Conservation (phyloP, 1,140 invertebrate species). For the Glossosoma conforme region DNA sequence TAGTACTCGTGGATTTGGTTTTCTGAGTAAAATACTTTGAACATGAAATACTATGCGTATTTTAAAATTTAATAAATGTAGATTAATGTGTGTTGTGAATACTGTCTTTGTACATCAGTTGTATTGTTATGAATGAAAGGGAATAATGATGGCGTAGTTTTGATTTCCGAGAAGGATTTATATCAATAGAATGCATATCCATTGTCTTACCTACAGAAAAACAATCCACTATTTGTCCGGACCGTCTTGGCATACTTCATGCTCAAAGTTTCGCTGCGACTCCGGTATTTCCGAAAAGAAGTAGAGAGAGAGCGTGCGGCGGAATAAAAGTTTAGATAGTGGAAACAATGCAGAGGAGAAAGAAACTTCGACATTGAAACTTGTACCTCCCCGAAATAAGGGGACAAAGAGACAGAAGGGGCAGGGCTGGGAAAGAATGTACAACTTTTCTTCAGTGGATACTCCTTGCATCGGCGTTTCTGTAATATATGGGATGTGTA, state of each 20-base stretch:
- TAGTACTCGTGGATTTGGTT: no score
- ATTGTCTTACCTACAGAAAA: constrained; percentile 11
- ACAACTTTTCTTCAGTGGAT: constrained; percentile 19
- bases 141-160: no score
- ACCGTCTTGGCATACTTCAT: constrained; percentile 10
- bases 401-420: constrained; percentile 18
- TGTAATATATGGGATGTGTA: no score
- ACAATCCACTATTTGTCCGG: constrained; percentile 12
- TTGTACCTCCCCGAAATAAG: constrained; percentile 17
- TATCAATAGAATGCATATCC: background rate
- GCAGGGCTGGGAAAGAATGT: constrained; percentile 19
- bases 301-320: constrained; percentile 10
- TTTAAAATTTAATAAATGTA: no score
- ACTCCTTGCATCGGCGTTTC: no score
- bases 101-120: no score
- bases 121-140: no score
- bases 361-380: constrained; percentile 26
- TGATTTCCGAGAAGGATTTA: constrained; percentile 3
- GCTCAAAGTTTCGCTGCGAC: constrained; percentile 9
- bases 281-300: constrained; percentile 22
- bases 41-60: no score
- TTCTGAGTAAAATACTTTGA: no score
- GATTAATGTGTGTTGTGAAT: no score
- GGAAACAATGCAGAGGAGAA: constrained; percentile 24
- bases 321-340: constrained; percentile 28